phyloP scores from a whole-genome alignment of 2,113 vertebrate genomes.

The Sinocyclocheilus grahami region DNA sequence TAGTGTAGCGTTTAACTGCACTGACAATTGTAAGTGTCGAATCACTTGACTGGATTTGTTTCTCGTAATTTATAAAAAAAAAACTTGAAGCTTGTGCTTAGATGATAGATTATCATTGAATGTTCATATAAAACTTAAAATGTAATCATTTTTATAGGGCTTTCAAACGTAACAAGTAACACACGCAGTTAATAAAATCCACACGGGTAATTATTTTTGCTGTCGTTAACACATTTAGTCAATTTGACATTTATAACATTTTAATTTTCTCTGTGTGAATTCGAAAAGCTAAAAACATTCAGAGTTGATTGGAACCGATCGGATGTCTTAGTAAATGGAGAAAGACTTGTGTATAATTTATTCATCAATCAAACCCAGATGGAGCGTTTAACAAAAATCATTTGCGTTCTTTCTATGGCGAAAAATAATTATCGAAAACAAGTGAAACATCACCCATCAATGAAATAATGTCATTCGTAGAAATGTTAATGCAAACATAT shows the following conservation, averaged over 20 bases:
- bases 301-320: too few relatives aligned
- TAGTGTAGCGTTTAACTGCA: background rate
- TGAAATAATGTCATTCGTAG: too few relatives aligned
- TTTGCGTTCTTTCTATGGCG: background rate
- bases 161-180: background rate
- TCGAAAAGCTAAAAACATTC: background rate
- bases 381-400: background rate
- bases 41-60: background rate
- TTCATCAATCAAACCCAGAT: background rate
- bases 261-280: background rate
- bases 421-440: background rate
- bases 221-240: background rate
- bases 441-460: background rate
- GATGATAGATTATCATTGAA: background rate
- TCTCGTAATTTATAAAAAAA: background rate
- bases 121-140: background rate
- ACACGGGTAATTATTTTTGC: background rate
- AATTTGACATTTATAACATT: background rate
- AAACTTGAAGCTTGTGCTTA: background rate
- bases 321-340: background rate
- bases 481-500: background rate
- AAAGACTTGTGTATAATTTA: background rate
- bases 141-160: background rate
- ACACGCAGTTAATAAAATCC: background rate
- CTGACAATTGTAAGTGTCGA: background rate